Evolutionary conservation across 2,888 invertebrate species (phyloP).

Genomic region (Calameuta pallipes): DNA sequence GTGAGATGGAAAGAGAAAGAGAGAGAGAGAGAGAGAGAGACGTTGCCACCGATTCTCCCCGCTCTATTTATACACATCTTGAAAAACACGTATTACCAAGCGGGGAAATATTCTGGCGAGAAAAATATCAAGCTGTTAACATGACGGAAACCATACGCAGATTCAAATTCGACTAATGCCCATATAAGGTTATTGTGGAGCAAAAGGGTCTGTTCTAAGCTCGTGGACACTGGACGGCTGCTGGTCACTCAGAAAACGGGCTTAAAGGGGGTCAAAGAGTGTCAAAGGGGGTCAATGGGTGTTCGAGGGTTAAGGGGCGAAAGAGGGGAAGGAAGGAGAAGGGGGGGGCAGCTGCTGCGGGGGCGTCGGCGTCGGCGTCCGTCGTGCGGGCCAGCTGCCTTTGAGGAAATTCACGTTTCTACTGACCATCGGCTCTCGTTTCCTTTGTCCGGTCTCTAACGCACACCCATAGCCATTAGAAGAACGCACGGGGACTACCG

Average conservation of each 20-base stretch:
- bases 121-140: neutral
- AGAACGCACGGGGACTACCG: constrained; percentile 38
- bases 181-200: neutral
- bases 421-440: constrained; percentile 36
- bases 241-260: constrained; percentile 40
- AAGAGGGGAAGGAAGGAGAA: neutral
- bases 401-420: constrained; percentile 18
- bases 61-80: constrained; percentile 24
- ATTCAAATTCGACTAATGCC: neutral
- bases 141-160: neutral
- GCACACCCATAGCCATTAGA: constrained; percentile 43
- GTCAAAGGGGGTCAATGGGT: neutral
- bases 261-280: constrained; percentile 33
- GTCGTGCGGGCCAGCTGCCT: constrained; percentile 31
- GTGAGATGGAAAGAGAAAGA: neutral
- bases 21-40: constrained; percentile 5
- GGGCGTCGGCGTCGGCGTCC: constrained; percentile 35
- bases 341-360: constrained; percentile 26
- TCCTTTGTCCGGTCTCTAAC: constrained; percentile 5
- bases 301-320: neutral
- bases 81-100: neutral
- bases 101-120: neutral
- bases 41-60: constrained; percentile 25
- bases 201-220: neutral
- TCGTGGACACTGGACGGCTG: constrained; percentile 43